A percentile compares a stretch with the other conserved stretches of the same genome.
These are phyloP conservation scores for Columba janthina DNA, from an alignment of 2,113 vertebrate species.

Conservation along the genomic window DNA sequence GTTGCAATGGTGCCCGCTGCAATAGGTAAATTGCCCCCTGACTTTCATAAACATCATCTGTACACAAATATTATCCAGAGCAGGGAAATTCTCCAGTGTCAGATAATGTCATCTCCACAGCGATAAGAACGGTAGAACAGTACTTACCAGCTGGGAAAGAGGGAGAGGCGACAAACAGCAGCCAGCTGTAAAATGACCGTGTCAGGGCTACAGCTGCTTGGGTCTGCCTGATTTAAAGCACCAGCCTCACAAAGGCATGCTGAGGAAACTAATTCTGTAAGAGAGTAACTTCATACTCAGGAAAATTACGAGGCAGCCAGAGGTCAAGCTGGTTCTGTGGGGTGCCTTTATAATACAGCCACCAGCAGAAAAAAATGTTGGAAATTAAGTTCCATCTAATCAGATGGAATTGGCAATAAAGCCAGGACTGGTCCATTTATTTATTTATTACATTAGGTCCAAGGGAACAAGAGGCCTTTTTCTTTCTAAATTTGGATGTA, in stretches of 20 bases:
- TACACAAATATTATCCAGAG: slow-evolving; percentile 65
- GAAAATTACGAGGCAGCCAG: slow-evolving; percentile 21
- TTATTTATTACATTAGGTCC: slow-evolving; percentile 54
- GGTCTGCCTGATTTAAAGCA: slow-evolving; percentile 58
- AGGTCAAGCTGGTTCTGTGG: slow-evolving; percentile 44
- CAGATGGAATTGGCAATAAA: slow-evolving; percentile 38
- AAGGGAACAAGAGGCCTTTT: slow-evolving; percentile 40
- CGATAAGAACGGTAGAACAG: slow-evolving; percentile 58
- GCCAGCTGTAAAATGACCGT: slow-evolving; percentile 61
- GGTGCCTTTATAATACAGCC: neutral
- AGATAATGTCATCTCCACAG: slow-evolving; percentile 63
- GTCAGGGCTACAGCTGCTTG: slow-evolving; percentile 39
- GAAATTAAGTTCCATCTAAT: slow-evolving; percentile 49
- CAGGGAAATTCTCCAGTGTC: slow-evolving; percentile 53
- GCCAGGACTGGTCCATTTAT: neutral
- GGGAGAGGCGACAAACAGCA: slow-evolving; percentile 49
- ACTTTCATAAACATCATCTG: slow-evolving; percentile 71
- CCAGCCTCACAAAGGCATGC: slow-evolving; percentile 1
- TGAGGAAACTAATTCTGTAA: slow-evolving; percentile 29
- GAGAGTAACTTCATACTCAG: neutral
- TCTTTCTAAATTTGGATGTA: slow-evolving; percentile 43
- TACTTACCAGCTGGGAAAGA: slow-evolving; percentile 44
- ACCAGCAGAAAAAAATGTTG: slow-evolving; percentile 7
- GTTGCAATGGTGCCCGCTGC: slow-evolving; percentile 40
- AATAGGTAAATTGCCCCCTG: slow-evolving; percentile 55